Conservation (phyloP, 1,140 invertebrate genomes). For the Mactra quadrangularis region DNA sequence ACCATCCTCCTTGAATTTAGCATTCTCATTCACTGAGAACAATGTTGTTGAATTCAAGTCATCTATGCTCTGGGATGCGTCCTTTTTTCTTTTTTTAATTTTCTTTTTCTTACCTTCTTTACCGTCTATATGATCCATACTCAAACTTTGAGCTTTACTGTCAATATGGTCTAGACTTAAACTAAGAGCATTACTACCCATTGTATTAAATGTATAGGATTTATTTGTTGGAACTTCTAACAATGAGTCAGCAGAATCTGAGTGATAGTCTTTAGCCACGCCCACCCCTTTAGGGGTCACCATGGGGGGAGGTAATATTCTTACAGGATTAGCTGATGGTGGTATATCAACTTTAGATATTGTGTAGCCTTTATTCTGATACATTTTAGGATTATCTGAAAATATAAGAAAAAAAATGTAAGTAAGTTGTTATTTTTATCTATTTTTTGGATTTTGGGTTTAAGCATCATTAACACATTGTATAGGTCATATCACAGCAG, state of each 20-base stretch:
- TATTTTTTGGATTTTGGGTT: no score
- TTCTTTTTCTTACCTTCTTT: slow-evolving; percentile 16
- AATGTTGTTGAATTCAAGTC: slow-evolving; percentile 66
- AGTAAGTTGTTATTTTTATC: not conserved
- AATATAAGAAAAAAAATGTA: not conserved
- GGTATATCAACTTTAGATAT: slow-evolving; percentile 64
- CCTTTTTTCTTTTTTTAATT: slow-evolving; percentile 37
- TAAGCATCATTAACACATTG: no score
- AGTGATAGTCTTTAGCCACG: slow-evolving; percentile 60
- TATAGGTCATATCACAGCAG: no score
- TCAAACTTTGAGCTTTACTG: no score
- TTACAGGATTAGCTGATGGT: slow-evolving; percentile 28
- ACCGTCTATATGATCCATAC: not conserved
- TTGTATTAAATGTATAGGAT: slow-evolving; percentile 18
- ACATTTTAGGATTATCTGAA: slow-evolving; percentile 66
- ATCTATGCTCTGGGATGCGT: slow-evolving; percentile 35
- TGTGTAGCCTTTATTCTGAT: slow-evolving; percentile 58
- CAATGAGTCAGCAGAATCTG: slow-evolving; percentile 72
- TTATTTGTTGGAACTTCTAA: slow-evolving; percentile 65
- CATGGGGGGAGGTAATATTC: slow-evolving; percentile 51
- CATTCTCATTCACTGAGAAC: slow-evolving; percentile 66
- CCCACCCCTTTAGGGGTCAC: slow-evolving; percentile 50
- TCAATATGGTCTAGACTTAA: not conserved
- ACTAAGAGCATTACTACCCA: slow-evolving; percentile 6
- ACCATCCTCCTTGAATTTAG: slow-evolving; percentile 64